A percentile compares a stretch with the other conserved stretches of the same genome.
phyloP scores from a whole-genome alignment of 1,140 invertebrate genomes.

The Anastatus disparis region DNA sequence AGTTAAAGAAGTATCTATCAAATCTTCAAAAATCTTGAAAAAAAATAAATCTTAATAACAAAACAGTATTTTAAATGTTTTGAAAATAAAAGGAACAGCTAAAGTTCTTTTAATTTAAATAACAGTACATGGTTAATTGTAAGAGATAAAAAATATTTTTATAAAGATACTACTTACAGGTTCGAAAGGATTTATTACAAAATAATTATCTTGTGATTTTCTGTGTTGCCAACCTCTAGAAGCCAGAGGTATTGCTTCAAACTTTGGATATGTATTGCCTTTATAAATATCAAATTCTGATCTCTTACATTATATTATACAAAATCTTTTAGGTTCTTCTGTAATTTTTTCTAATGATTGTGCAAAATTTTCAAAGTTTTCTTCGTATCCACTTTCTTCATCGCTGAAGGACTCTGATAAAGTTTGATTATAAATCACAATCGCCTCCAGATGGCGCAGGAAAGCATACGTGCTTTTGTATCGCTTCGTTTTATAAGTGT shows the following conservation, averaged over 20 bases:
- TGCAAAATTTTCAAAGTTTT: background rate
- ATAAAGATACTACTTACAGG: constrained; percentile 49
- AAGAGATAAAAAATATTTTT: constrained; percentile 54
- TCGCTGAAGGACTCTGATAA: background rate
- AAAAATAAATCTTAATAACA: background rate
- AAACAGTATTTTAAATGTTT: constrained; percentile 6
- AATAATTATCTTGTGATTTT: constrained; percentile 83
- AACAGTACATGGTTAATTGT: too few species aligned
- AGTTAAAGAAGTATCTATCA: constrained; percentile 46
- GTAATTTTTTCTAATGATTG: too few species aligned
- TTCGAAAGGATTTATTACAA: constrained; percentile 75
- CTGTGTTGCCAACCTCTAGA: constrained; percentile 82
- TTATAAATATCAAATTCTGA: constrained; percentile 76
- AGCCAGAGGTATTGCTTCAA: constrained; percentile 76
- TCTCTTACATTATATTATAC: constrained; percentile 77
- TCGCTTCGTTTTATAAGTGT: too few species aligned
- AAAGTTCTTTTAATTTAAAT: constrained; percentile 39
- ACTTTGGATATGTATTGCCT: constrained; percentile 74
- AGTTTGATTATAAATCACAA: too few species aligned
- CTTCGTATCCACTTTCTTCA: background rate
- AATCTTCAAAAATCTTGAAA: constrained; percentile 11
- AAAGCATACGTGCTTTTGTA: too few species aligned
- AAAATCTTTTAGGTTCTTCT: constrained; percentile 38
- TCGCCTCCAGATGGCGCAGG: too few species aligned
- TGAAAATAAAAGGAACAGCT: constrained; percentile 1